These are phyloP conservation scores for Heliconius eleuchia DNA, from an alignment of 1,140 invertebrate genomes.

Conservation along the genomic window DNA sequence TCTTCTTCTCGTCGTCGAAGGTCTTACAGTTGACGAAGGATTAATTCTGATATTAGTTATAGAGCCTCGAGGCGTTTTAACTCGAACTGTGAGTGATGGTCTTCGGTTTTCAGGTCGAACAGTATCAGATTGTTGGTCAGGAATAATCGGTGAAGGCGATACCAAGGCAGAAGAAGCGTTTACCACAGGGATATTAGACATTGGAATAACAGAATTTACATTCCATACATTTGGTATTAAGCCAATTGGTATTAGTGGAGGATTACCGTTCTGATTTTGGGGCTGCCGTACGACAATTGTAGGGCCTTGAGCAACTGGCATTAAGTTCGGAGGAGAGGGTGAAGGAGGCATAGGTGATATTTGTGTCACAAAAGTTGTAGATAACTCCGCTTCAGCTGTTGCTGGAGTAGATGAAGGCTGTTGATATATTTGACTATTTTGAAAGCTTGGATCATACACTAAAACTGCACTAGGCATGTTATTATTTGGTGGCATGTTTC, in stretches of 20 bases:
- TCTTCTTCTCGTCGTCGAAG: slow-evolving; percentile 47
- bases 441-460: slow-evolving; percentile 28
- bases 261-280: background rate
- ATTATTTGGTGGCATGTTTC: slow-evolving; percentile 17
- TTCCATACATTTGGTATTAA: slow-evolving; percentile 2
- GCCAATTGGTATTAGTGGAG: background rate
- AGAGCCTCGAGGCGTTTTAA: slow-evolving; percentile 55
- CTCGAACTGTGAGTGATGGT: slow-evolving; percentile 55
- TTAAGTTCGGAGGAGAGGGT: background rate
- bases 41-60: slow-evolving; percentile 61
- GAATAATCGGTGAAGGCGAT: background rate
- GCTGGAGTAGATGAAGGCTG: background rate
- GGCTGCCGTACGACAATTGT: background rate
- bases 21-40: slow-evolving; percentile 50
- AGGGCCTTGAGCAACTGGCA: background rate
- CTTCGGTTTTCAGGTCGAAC: slow-evolving; percentile 20
- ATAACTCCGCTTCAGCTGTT: background rate
- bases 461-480: slow-evolving; percentile 26
- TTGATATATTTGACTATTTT: slow-evolving; percentile 19
- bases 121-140: background rate
- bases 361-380: background rate
- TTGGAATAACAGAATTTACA: slow-evolving; percentile 20
- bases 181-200: slow-evolving; percentile 13
- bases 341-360: slow-evolving; percentile 1
- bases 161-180: background rate